These are phyloP conservation scores for Bibio marci DNA, from an alignment of 2,888 invertebrate species.

Conservation along the genomic window DNA sequence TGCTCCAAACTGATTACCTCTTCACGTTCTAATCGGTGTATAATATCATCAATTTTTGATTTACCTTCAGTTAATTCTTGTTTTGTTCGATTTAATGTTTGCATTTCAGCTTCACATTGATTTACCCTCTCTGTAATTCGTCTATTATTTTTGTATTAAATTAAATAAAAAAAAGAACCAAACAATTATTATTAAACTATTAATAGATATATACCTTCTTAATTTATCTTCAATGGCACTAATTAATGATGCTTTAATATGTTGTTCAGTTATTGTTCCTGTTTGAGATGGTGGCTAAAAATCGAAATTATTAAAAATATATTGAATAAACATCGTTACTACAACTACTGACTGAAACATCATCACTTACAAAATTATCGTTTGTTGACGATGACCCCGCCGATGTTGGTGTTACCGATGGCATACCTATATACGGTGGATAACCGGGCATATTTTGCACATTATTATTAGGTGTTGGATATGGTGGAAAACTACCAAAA, in stretches of 20 bases:
- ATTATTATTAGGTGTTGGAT: slow-evolving; percentile 13
- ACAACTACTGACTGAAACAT: not conserved
- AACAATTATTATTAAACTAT: not conserved
- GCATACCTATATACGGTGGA: slow-evolving; percentile 1
- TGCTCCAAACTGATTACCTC: too few relatives aligned
- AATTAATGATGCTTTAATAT: slow-evolving; percentile 80
- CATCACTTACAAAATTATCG: slow-evolving; percentile 14
- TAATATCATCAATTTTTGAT: slow-evolving; percentile 59
- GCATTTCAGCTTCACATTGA: slow-evolving; percentile 81
- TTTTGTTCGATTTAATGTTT: slow-evolving; percentile 72
- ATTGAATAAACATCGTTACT: not conserved
- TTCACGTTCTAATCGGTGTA: slow-evolving; percentile 59
- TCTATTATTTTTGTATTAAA: slow-evolving; percentile 24
- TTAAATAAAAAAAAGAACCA: not conserved
- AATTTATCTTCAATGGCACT: slow-evolving; percentile 94
- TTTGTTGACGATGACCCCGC: too few relatives aligned
- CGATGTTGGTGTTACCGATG: slow-evolving; percentile 34
- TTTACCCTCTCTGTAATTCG: slow-evolving; percentile 78
- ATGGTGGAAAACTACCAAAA: slow-evolving; percentile 28
- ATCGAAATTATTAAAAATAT: not conserved
- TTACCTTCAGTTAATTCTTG: slow-evolving; percentile 76
- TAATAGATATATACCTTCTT: slow-evolving; percentile 22
- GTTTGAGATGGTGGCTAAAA: slow-evolving; percentile 24
- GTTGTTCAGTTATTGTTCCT: slow-evolving; percentile 88
- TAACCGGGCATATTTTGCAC: slow-evolving; percentile 17